Evolutionary conservation across 2,888 invertebrate species (phyloP).

Genomic region (Resseliella maxima): DNA sequence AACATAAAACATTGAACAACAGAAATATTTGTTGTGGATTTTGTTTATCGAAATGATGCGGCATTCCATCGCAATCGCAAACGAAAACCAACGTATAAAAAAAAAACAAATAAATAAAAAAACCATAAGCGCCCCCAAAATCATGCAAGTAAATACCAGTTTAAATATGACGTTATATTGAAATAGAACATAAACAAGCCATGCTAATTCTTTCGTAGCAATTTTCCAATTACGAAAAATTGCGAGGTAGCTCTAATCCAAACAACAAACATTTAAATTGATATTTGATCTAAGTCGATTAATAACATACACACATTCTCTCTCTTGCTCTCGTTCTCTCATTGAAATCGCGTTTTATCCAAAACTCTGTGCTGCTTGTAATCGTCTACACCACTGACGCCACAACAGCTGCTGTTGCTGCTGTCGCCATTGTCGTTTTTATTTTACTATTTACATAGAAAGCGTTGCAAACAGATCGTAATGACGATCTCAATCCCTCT

Average conservation of each 20-base stretch:
- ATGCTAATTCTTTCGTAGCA: background rate
- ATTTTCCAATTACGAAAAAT: background rate
- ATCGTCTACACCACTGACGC: background rate
- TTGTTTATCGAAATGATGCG: too few species aligned
- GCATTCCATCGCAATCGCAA: too few species aligned
- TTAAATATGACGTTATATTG: background rate
- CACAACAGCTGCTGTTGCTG: background rate
- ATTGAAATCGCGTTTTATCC: background rate
- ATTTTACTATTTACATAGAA: constrained; percentile 11
- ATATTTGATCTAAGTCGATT: constrained; percentile 55
- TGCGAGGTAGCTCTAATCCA: constrained; percentile 26
- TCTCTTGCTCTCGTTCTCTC: background rate
- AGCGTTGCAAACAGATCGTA: background rate
- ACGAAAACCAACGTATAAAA: too few species aligned
- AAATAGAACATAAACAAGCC: background rate
- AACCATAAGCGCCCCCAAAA: too few species aligned
- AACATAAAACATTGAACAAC: background rate
- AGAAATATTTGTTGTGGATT: background rate
- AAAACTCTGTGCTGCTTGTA: background rate
- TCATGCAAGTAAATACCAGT: background rate
- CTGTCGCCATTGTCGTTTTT: background rate
- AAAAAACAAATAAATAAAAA: too few species aligned
- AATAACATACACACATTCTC: background rate
- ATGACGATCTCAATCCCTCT: constrained; percentile 33
- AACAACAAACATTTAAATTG: constrained; percentile 55